Evolutionary conservation across 1,140 invertebrate genomes (phyloP).

Genomic region (Drosophila lacteicornis): DNA sequence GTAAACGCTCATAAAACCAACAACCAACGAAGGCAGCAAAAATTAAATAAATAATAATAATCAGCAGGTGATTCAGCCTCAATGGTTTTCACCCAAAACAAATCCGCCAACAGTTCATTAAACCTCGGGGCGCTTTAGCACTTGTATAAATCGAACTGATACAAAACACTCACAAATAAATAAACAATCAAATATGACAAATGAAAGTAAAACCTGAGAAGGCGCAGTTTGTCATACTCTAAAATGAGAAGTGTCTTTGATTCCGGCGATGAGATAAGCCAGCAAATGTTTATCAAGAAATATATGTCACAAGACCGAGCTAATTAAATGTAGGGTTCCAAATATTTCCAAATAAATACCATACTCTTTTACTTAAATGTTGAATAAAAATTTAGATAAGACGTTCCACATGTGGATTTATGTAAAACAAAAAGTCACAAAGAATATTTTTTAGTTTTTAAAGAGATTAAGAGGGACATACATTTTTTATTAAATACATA

Average conservation of each 20-base stretch:
- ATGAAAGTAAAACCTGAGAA: conserved; percentile 59
- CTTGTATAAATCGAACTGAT: conserved; percentile 61
- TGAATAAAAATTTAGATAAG: not conserved
- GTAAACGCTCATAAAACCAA: conserved; percentile 60
- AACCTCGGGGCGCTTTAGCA: conserved; percentile 53
- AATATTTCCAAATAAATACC: no score
- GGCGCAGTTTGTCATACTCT: conserved; percentile 52
- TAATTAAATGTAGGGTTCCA: conserved; percentile 3
- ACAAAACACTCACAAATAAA: conserved; percentile 61
- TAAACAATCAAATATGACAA: conserved; percentile 67
- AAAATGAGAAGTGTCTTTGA: conserved; percentile 19
- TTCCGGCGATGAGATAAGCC: not conserved
- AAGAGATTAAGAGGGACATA: not conserved
- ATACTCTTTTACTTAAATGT: not conserved
- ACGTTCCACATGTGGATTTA: not conserved
- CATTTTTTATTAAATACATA: not conserved
- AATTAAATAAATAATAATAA: conserved; percentile 32
- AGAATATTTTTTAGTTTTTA: not conserved
- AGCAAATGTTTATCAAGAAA: conserved; percentile 1
- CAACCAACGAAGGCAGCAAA: conserved; percentile 23
- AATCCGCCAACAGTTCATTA: conserved; percentile 74
- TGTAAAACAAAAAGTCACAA: not conserved
- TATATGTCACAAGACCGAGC: conserved; percentile 7
- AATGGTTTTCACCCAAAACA: conserved; percentile 72
- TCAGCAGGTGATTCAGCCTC: conserved; percentile 60